Evolutionary conservation across 2,113 vertebrate species (phyloP).

Genomic region (Poecilia latipinna): DNA sequence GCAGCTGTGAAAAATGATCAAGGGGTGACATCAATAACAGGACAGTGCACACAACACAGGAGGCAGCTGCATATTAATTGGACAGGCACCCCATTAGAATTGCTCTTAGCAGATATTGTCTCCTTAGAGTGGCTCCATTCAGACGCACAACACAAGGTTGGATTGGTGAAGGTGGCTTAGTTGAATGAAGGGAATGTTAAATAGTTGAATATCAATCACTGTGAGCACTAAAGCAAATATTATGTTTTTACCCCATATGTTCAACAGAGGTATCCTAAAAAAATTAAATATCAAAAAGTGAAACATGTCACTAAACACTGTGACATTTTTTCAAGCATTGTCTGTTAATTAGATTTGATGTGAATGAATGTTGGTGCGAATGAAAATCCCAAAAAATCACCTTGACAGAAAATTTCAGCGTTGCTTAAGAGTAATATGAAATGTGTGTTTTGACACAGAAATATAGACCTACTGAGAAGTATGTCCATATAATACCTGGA

Average conservation of each 20-base stretch:
- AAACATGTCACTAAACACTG: no score
- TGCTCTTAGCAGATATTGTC: conserved; percentile 38
- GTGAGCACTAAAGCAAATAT: neutral
- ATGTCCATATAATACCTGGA: no score
- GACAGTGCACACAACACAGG: conserved; percentile 57
- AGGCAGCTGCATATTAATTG: conserved; percentile 73
- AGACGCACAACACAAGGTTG: conserved; percentile 17
- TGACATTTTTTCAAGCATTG: neutral
- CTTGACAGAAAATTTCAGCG: no score
- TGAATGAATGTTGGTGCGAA: no score
- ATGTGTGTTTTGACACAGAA: no score
- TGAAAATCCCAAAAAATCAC: no score
- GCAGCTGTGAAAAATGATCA: conserved; percentile 74
- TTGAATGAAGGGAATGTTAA: no score
- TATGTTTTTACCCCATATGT: neutral
- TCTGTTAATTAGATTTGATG: neutral
- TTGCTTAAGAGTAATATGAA: no score
- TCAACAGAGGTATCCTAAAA: neutral
- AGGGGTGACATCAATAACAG: conserved; percentile 74
- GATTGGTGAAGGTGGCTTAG: neutral
- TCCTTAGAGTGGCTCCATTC: conserved; percentile 10
- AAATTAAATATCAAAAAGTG: neutral
- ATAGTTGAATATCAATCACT: neutral
- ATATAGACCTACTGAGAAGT: no score
- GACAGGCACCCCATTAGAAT: conserved; percentile 63